Base-by-base conservation (phyloP, 2,113 vertebrate genomes). In the Menidia beryllina region DNA sequence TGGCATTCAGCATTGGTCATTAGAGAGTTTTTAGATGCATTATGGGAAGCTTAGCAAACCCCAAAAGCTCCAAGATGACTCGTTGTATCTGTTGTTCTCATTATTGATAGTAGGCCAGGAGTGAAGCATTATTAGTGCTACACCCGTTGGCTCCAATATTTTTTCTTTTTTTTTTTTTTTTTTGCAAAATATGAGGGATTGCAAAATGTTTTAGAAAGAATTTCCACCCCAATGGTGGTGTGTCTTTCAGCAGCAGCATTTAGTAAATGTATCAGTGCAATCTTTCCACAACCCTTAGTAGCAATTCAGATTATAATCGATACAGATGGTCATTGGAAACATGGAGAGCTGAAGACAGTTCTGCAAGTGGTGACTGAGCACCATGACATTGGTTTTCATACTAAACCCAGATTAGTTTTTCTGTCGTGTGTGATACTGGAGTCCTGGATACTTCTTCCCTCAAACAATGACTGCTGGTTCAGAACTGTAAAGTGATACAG, bases 21-120 rank as follows among this genome's bases (percentile, higher is more conserved):
- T 69, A 30, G 55, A 76, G 61, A 53, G 7, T 21, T 65, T 65
- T 69, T 57, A 64, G 25, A 56, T 51, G 49, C 36, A 69, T 70
- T 47, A 36, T 0, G 5, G 30, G 15, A 24, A 34, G 53, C 13
- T 15, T 9, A 50, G 63, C 57, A 60, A 60, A 59, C n/a, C 9
- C 11, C 57, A 17, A 66, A 66, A 48, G 13, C 20, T 53, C 7
- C 21, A 56, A 27, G 36, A 61, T 27, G n/a, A 68, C 34, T 3
- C 58, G 38, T 36, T 63, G 26, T 9, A 21, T 36, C 20, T 26
- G 20, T 11, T 0, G 10, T 11, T 34, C 2, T 34, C 30, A 34
- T n/a, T 30, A 75, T 19, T 21, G 38, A 45, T n/a, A 8, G 12
- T n/a, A 45, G 41, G 13, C 36, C 36, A 24, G 14, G 13, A 30